These are phyloP conservation scores for Sesia apiformis DNA, from an alignment of 2,888 invertebrate genomes.

Conservation along the genomic window DNA sequence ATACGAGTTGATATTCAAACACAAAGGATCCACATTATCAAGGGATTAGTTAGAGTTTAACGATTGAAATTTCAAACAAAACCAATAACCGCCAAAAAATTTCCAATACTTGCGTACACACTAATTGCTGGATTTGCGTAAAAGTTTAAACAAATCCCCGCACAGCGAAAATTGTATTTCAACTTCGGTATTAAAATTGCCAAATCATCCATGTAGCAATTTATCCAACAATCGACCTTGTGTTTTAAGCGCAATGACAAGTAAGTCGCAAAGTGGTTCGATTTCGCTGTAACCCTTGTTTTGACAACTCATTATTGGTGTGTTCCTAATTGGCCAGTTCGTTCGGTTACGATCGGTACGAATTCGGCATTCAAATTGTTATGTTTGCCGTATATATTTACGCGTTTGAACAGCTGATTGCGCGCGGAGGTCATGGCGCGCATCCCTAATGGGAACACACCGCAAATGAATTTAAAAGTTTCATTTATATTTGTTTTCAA, in stretches of 20 bases:
- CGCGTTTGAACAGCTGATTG: slow-evolving; percentile 64
- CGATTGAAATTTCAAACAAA: slow-evolving; percentile 2
- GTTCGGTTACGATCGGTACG: slow-evolving; percentile 22
- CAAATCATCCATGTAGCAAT: slow-evolving; percentile 8
- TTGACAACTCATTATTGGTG: slow-evolving; percentile 69
- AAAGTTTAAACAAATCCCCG: slow-evolving; percentile 58
- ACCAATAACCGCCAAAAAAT: slow-evolving; percentile 15
- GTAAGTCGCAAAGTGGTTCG: slow-evolving; percentile 3
- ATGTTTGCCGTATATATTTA: slow-evolving; percentile 60
- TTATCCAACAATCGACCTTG: background rate
- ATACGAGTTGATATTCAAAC: no score
- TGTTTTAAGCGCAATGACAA: background rate
- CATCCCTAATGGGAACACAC: background rate
- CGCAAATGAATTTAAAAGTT: no score
- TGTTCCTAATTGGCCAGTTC: slow-evolving; percentile 59
- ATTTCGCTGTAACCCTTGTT: slow-evolving; percentile 45
- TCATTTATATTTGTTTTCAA: no score
- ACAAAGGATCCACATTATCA: background rate
- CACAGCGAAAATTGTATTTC: slow-evolving; percentile 50
- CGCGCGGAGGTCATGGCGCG: slow-evolving; percentile 34
- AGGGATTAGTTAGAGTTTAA: background rate
- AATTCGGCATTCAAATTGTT: slow-evolving; percentile 40
- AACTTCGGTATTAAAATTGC: slow-evolving; percentile 60
- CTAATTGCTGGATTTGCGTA: slow-evolving; percentile 61
- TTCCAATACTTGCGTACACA: slow-evolving; percentile 22